Evolutionary conservation across 2,797 vertebrate genomes (phyloP), one percentile per base, ranked within the genome.

Genomic region (Stomatorhinus walkeri): DNA sequence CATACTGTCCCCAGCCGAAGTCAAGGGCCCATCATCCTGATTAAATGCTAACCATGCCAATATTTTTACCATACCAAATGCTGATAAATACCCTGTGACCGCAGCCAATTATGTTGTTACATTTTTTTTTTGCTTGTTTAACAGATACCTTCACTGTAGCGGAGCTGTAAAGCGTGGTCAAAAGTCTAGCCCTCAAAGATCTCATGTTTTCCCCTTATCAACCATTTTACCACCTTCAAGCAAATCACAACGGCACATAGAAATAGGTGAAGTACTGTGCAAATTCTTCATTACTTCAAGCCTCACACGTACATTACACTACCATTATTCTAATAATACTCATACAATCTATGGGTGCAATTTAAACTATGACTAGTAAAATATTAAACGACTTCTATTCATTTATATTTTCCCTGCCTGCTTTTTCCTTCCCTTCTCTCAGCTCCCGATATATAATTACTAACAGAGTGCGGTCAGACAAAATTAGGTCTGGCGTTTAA

Each of bases 21-120:
- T 72, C 64, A 14, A 32, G 4, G 28, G 28, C 10, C 64, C 64
- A 36, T 14, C 28, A 10, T 1, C 64, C 72, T 43, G 36, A 40
- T n/a, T 79, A 79, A 40, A 40, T 43, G 36, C 1, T 43, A 43
- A 43, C 72, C 32, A 19, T 19, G 28, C 64, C 28, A 19, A 43
- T 87, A 36, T n/a, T 52, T 79, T 88, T 61, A 28, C 89, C 81
- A 76, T 85, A 90, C 79, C 59, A n/a, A 81, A 79, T 49, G 52
- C 89, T 81, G 59, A 59, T 24, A 72, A 36, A 72, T 72, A 32
- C 64, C 64, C 64, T 36, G 28, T 87, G 32, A n/a, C 86, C 51
- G 14, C 46, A 36, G 10, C 68, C 59, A 89, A 86, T 88, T 51
- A 85, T 86, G 88, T 81, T 88, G 64, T 85, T 5, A 10, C 4